A percentile compares a stretch with the other conserved stretches of the same genome.
These are phyloP conservation scores for Thaumetopoea pityocampa DNA, from an alignment of 1,140 invertebrate species.

Conservation along the genomic window DNA sequence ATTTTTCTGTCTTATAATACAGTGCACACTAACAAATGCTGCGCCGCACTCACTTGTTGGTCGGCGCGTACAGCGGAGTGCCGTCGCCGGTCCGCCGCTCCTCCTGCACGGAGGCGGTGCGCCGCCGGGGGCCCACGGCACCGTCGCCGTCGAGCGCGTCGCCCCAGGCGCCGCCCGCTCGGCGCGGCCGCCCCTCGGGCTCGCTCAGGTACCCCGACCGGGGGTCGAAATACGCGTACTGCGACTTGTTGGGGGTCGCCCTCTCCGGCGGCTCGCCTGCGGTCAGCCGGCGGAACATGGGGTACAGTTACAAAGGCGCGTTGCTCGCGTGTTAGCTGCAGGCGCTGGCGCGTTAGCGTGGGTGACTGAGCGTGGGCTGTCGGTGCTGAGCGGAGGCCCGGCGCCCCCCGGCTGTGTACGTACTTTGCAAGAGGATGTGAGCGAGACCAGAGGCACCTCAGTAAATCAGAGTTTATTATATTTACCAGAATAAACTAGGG, in stretches of 20 bases:
- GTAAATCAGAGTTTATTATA: too few relatives aligned
- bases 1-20: slow-evolving; percentile 3
- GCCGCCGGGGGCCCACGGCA: slow-evolving; percentile 45
- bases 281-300: neutral
- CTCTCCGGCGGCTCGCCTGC: slow-evolving; percentile 56
- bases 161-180: slow-evolving; percentile 53
- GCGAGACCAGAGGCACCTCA: too few relatives aligned
- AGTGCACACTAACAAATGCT: neutral
- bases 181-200: slow-evolving; percentile 60
- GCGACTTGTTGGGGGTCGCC: slow-evolving; percentile 54
- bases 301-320: too few relatives aligned
- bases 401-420: too few relatives aligned
- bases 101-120: slow-evolving; percentile 68
- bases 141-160: slow-evolving; percentile 70
- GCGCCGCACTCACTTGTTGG: slow-evolving; percentile 57
- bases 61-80: slow-evolving; percentile 47
- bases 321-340: too few relatives aligned
- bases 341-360: too few relatives aligned
- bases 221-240: slow-evolving; percentile 74
- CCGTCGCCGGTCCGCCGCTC: slow-evolving; percentile 46
- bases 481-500: too few relatives aligned
- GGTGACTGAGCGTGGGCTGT: too few relatives aligned
- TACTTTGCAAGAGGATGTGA: too few relatives aligned
- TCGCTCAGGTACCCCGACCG: slow-evolving; percentile 72
- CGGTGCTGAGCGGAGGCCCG: too few relatives aligned